phyloP scores from a whole-genome alignment of 1,140 invertebrate genomes.

The Pogonomyrmex californicus region DNA sequence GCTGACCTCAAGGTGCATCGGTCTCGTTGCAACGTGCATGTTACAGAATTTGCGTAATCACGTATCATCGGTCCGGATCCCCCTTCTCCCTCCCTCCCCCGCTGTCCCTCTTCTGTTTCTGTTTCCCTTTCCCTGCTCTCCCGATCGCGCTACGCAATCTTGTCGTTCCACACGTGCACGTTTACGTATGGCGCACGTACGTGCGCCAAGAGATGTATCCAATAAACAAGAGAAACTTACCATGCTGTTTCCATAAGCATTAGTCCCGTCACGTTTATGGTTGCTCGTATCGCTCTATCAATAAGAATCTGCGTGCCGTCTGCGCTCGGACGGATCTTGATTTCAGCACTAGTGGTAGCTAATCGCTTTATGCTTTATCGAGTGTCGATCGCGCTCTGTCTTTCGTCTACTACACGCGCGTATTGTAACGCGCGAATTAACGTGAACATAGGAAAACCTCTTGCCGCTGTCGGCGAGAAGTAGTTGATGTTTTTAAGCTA shows the following conservation, averaged over 20 bases:
- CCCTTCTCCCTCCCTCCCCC: slow-evolving; percentile 23
- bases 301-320: slow-evolving; percentile 52
- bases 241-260: slow-evolving; percentile 23
- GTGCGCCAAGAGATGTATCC: slow-evolving; percentile 40
- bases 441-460: neutral
- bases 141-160: slow-evolving; percentile 34
- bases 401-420: neutral
- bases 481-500: slow-evolving; percentile 4
- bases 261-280: slow-evolving; percentile 36
- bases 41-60: slow-evolving; percentile 83
- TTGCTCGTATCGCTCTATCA: slow-evolving; percentile 37
- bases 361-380: slow-evolving; percentile 29
- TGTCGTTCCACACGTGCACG: slow-evolving; percentile 32
- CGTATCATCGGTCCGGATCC: slow-evolving; percentile 80
- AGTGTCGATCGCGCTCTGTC: slow-evolving; percentile 1
- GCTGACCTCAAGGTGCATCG: slow-evolving; percentile 79
- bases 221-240: slow-evolving; percentile 58
- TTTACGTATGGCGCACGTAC: neutral
- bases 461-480: neutral
- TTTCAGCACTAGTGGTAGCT: slow-evolving; percentile 49
- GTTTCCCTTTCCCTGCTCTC: neutral
- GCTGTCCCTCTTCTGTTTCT: neutral
- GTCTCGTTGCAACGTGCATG: slow-evolving; percentile 79
- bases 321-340: slow-evolving; percentile 35
- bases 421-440: slow-evolving; percentile 39